Evolutionary conservation across 2,888 invertebrate species (phyloP).

Genomic region (Lepidochrysops patricia): DNA sequence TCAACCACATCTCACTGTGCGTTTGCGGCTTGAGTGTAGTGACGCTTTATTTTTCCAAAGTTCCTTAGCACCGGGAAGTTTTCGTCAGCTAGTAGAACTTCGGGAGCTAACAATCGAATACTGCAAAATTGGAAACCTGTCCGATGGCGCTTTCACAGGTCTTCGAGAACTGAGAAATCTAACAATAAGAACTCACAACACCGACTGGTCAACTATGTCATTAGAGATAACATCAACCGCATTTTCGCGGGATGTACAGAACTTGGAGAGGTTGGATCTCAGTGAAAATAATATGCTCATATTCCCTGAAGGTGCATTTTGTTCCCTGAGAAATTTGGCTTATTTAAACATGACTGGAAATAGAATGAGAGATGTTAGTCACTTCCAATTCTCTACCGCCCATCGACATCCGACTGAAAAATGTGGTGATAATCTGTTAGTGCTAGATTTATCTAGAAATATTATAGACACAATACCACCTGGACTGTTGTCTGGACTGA

Average conservation of each 20-base stretch:
- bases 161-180: slow-evolving; percentile 84
- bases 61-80: slow-evolving; percentile 83
- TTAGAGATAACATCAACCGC: slow-evolving; percentile 83
- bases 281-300: slow-evolving; percentile 88
- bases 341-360: slow-evolving; percentile 87
- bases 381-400: slow-evolving; percentile 80
- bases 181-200: slow-evolving; percentile 87
- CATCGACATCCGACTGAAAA: slow-evolving; percentile 75
- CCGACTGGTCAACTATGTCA: slow-evolving; percentile 87
- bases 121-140: slow-evolving; percentile 87
- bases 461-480: slow-evolving; percentile 83
- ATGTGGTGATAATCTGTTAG: slow-evolving; percentile 80
- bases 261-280: slow-evolving; percentile 82
- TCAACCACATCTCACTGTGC: slow-evolving; percentile 86
- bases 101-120: slow-evolving; percentile 86
- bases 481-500: slow-evolving; percentile 80
- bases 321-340: slow-evolving; percentile 82
- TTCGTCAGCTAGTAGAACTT: slow-evolving; percentile 82
- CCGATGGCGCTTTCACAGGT: slow-evolving; percentile 87
- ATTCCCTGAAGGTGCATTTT: slow-evolving; percentile 84
- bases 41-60: slow-evolving; percentile 87
- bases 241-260: slow-evolving; percentile 82
- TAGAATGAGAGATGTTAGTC: slow-evolving; percentile 82
- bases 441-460: slow-evolving; percentile 85
- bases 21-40: slow-evolving; percentile 84